Evolutionary conservation across 2,113 vertebrate species (phyloP), one percentile per base, ranked within the genome.

Genomic region (Ginglymostoma cirratum): DNA sequence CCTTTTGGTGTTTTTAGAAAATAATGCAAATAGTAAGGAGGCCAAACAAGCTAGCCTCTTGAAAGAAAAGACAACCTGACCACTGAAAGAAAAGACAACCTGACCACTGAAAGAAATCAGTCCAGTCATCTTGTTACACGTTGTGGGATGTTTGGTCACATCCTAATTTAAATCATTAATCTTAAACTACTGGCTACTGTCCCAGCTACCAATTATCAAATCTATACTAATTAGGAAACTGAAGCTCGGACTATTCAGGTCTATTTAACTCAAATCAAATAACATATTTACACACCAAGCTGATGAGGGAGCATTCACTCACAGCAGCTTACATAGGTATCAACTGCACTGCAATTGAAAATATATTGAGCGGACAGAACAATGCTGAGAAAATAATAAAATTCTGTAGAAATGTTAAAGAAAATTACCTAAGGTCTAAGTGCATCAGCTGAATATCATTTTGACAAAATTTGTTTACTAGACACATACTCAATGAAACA

Each of bases 401-500:
- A 45, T 52, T 48, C 94, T 61, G 1, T 70, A 30, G 3, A 27
- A 34, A 15, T 42, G 38, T 21, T 38, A 38, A 83, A 78, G 38
- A n/a, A 15, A 23, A 92, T 61, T 61, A 0, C 55, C 4, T 10
- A 90, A 15, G 21, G 55, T 66, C 55, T 55, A 10, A 61, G 55
- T 61, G 55, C 21, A 92, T 66, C 30, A 92, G 55, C 34, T 93
- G 17, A 30, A 30, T 65, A 66, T 67, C n/a, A 93, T 66, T 67
- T 93, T 66, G 61, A 42, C 55, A 93, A 92, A 93, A 2, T 93
- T 93, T 70, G 69, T 70, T 83, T 93, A 93, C 66, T 23, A 93
- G 42, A 38, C n/a, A 65, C 55, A 66, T 19, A 38, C 61, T 38
- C 3, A 30, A 66, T 38, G 17, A 92, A 92, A 90, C 5, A 90